These are phyloP conservation scores for Ptiloglossa arizonensis DNA, from an alignment of 1,140 invertebrate species.

Conservation along the genomic window DNA sequence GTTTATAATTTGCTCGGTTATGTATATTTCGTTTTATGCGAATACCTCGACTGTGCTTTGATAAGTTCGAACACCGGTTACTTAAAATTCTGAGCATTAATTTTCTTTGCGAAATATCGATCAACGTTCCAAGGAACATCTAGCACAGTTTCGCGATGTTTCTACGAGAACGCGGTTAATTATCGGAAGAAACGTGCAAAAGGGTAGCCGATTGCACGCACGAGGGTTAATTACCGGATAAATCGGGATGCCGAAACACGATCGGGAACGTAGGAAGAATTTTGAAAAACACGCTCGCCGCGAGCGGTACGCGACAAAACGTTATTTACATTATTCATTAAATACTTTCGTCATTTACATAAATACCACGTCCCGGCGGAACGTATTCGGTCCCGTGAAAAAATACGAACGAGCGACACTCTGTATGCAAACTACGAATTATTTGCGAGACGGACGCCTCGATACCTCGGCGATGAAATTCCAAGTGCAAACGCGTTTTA, in stretches of 20 bases:
- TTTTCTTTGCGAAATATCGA: no score
- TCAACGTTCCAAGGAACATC: no score
- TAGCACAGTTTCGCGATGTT: no score
- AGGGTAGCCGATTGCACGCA: no score
- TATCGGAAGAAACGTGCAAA: no score
- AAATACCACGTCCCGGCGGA: conserved; percentile 14
- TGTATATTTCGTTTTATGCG: no score
- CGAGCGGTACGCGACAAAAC: neutral
- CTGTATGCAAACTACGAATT: conserved; percentile 51
- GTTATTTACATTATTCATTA: conserved; percentile 55
- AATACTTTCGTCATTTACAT: conserved; percentile 47
- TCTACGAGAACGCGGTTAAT: no score
- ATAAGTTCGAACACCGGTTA: no score
- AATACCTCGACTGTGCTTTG: no score
- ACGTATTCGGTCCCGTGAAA: conserved; percentile 1
- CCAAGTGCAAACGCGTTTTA: conserved; percentile 20
- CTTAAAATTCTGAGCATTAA: no score
- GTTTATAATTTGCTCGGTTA: no score
- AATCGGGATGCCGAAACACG: neutral
- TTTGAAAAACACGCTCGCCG: conserved; percentile 17
- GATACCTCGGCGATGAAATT: conserved; percentile 10
- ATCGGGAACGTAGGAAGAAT: conserved; percentile 10
- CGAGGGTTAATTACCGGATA: conserved; percentile 35
- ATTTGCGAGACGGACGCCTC: conserved; percentile 32
- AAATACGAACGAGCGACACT: conserved; percentile 38